These are phyloP conservation scores for Dysdera silvatica DNA, from an alignment of 1,140 invertebrate species.

Conservation along the genomic window DNA sequence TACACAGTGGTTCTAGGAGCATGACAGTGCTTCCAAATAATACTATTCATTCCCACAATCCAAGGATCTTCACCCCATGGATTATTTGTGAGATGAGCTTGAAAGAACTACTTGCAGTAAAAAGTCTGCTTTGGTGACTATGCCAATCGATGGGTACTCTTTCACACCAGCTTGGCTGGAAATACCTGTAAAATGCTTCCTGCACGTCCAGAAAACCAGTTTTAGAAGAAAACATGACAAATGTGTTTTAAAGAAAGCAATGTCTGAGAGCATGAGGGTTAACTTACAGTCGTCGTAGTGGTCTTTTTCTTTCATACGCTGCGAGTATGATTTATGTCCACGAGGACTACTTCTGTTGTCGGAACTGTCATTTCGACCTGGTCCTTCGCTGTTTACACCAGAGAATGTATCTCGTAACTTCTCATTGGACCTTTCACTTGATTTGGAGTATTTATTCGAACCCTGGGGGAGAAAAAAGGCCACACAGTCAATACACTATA, in stretches of 20 bases:
- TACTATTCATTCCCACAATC: no score
- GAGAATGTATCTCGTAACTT: constrained; percentile 58
- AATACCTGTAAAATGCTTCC: no score
- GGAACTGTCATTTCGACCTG: constrained; percentile 62
- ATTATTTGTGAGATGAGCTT: no score
- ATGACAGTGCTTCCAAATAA: no score
- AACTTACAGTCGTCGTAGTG: constrained; percentile 14
- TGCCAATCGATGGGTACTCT: no score
- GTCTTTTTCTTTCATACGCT: constrained; percentile 80
- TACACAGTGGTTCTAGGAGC: no score
- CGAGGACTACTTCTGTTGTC: constrained; percentile 59
- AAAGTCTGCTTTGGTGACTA: no score
- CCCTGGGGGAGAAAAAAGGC: constrained; percentile 5
- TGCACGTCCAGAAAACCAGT: no score
- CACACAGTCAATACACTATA: no score
- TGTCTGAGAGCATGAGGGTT: neutral
- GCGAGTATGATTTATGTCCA: constrained; percentile 64
- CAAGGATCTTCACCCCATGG: no score
- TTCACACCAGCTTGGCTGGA: no score
- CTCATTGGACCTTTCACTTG: constrained; percentile 51
- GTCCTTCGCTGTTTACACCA: constrained; percentile 53
- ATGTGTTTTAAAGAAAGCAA: neutral
- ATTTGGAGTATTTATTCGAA: constrained; percentile 21
- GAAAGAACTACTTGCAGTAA: no score
- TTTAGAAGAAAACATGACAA: neutral